Conservation (phyloP, 30 jellyfish, hydroid and myxozoan genomes). For the Chrysaora quinquecirrha region DNA sequence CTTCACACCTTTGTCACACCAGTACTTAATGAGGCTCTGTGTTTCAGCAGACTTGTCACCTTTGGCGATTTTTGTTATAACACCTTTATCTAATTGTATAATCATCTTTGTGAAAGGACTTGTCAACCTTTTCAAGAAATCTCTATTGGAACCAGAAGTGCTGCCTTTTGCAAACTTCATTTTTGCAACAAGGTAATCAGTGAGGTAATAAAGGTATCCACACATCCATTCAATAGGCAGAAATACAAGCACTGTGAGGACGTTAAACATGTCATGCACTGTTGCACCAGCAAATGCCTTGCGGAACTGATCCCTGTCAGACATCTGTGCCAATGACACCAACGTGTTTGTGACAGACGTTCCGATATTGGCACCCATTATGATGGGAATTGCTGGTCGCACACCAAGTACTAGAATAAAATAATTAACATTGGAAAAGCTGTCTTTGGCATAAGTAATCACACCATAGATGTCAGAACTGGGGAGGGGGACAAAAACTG, state of each 20-base stretch:
- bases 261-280: slow-evolving; percentile 92
- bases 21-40: slow-evolving; percentile 76
- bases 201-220: slow-evolving; percentile 72
- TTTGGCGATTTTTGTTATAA: slow-evolving; percentile 83
- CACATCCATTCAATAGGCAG: slow-evolving; percentile 82
- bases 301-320: slow-evolving; percentile 90
- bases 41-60: slow-evolving; percentile 86
- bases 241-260: slow-evolving; percentile 77
- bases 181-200: slow-evolving; percentile 49
- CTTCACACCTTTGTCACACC: slow-evolving; percentile 92
- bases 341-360: slow-evolving; percentile 93
- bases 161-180: slow-evolving; percentile 46
- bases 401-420: slow-evolving; percentile 67
- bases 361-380: slow-evolving; percentile 98
- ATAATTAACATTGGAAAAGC: no score
- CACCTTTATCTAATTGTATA: slow-evolving; percentile 84
- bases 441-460: no score
- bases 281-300: slow-evolving; percentile 98
- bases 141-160: slow-evolving; percentile 45
- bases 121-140: slow-evolving; percentile 80
- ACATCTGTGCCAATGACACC: slow-evolving; percentile 86
- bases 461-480: no score
- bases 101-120: slow-evolving; percentile 84
- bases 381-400: slow-evolving; percentile 89
- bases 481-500: no score